Evolutionary conservation across 2,113 vertebrate species (phyloP).

Genomic region (Tylochromis polylepis): DNA sequence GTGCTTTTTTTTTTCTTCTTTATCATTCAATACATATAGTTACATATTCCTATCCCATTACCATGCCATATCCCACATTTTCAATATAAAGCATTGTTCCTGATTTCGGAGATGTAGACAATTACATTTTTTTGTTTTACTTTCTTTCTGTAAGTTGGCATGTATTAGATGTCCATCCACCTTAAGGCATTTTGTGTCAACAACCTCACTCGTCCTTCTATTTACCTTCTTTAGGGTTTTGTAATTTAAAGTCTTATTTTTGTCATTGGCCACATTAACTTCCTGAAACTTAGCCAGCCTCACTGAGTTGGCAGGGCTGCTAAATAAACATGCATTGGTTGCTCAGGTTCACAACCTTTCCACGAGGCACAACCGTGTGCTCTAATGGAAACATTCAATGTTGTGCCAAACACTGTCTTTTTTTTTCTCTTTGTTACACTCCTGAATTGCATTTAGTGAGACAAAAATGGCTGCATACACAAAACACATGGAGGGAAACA

Average conservation of each 20-base stretch:
- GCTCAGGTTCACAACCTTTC: conserved; percentile 64
- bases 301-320: conserved; percentile 43
- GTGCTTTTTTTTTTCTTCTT: neutral
- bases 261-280: conserved; percentile 17
- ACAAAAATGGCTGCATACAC: conserved; percentile 28
- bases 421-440: conserved; percentile 21
- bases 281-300: conserved; percentile 47
- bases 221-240: conserved; percentile 27
- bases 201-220: conserved; percentile 7
- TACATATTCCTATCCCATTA: neutral
- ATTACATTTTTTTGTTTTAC: neutral
- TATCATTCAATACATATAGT: neutral
- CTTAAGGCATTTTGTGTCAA: neutral
- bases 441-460: conserved; percentile 50
- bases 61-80: neutral
- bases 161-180: neutral
- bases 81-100: neutral
- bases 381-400: conserved; percentile 66
- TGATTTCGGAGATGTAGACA: neutral
- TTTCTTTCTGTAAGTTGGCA: neutral
- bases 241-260: conserved; percentile 43
- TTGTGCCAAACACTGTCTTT: conserved; percentile 15
- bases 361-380: conserved; percentile 45
- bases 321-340: conserved; percentile 70
- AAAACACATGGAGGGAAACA: conserved; percentile 38